Evolutionary conservation across 2,113 vertebrate species (phyloP).

Genomic region (Petaurus breviceps): DNA sequence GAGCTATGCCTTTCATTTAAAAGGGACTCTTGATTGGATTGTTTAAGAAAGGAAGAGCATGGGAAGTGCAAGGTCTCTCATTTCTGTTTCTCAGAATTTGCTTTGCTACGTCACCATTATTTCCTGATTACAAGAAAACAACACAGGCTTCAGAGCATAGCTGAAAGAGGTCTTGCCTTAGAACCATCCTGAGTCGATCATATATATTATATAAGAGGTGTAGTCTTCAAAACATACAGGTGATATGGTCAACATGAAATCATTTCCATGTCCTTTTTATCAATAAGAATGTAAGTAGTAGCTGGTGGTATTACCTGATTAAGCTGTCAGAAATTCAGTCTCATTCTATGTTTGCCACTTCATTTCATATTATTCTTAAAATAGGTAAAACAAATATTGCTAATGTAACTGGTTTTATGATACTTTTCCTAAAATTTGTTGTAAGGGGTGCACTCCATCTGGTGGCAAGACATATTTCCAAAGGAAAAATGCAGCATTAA

Average conservation of each 20-base stretch:
- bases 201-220: background rate
- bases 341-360: background rate
- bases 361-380: background rate
- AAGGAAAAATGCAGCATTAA: conserved; percentile 21
- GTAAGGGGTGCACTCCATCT: conserved; percentile 67
- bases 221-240: conserved; percentile 37
- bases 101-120: background rate
- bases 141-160: background rate
- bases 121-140: conserved; percentile 14
- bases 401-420: background rate
- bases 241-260: conserved; percentile 53
- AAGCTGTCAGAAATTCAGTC: background rate
- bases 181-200: background rate
- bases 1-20: conserved; percentile 16
- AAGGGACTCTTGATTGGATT: conserved; percentile 29
- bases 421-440: conserved; percentile 7
- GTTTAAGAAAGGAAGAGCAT: background rate
- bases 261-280: conserved; percentile 2
- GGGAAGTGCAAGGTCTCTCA: background rate
- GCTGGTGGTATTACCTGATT: background rate
- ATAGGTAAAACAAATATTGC: background rate
- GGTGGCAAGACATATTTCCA: conserved; percentile 69
- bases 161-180: conserved; percentile 1
- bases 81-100: background rate
- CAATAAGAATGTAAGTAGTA: background rate